phyloP scores from a whole-genome alignment of 2,888 invertebrate genomes.

The Mayetiola destructor region DNA sequence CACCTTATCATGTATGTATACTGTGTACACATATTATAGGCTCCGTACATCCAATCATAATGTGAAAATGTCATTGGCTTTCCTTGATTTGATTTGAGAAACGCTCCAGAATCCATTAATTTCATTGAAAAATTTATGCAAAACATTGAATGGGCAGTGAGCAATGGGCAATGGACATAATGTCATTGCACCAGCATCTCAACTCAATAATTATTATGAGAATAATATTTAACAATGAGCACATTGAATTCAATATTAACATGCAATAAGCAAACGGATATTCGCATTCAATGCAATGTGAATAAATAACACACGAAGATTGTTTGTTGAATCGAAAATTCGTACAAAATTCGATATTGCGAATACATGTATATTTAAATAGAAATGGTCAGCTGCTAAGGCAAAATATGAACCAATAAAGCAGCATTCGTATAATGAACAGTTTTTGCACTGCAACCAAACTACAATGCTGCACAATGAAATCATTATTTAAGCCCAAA shows the following conservation, averaged over 20 bases:
- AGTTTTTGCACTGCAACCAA: too few species aligned
- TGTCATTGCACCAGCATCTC: not conserved
- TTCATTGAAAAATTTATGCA: not conserved
- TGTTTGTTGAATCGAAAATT: not conserved
- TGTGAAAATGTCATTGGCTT: not conserved
- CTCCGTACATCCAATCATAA: not conserved
- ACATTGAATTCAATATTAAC: not conserved
- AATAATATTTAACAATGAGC: not conserved
- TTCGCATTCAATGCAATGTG: not conserved
- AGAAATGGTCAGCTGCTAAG: not conserved
- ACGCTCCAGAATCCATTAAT: not conserved
- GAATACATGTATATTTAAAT: not conserved
- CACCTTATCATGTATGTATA: not conserved
- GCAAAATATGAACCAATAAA: not conserved
- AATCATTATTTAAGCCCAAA: constrained; percentile 3
- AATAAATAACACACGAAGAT: not conserved
- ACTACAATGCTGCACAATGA: too few species aligned
- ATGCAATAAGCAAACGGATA: too few species aligned
- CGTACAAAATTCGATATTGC: not conserved
- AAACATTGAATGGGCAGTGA: not conserved
- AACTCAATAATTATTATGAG: too few species aligned
- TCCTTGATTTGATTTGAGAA: not conserved
- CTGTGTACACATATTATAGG: not conserved
- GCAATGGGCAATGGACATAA: not conserved
- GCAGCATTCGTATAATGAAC: too few species aligned